Evolutionary conservation across 23 tunicate genomes (phyloP).

Genomic region (Aplidium turbinatum): DNA sequence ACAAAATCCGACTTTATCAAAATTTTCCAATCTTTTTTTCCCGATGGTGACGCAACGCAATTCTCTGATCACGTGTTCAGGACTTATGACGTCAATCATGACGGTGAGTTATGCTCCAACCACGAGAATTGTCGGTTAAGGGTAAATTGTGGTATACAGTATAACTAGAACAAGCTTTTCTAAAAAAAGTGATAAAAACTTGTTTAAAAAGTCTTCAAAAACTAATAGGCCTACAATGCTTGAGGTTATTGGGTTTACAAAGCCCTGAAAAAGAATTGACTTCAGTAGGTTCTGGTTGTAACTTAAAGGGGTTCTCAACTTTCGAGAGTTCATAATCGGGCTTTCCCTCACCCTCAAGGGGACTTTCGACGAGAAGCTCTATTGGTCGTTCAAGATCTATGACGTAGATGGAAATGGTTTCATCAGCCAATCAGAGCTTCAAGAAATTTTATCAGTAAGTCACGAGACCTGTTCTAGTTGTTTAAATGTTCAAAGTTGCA

Average conservation of each 20-base stretch:
- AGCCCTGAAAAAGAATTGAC: no score
- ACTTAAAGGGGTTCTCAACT: slow-evolving; percentile 58
- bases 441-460: slow-evolving; percentile 58
- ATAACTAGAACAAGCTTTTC: no score
- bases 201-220: no score
- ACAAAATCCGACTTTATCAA: slow-evolving; percentile 13
- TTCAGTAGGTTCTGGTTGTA: no score
- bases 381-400: slow-evolving; percentile 81
- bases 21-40: slow-evolving; percentile 27
- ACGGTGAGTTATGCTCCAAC: slow-evolving; percentile 61
- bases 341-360: slow-evolving; percentile 71
- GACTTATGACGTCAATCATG: slow-evolving; percentile 78
- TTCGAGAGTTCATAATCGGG: slow-evolving; percentile 81
- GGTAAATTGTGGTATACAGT: no score
- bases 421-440: slow-evolving; percentile 61
- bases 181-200: no score
- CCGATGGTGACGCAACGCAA: slow-evolving; percentile 47
- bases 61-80: slow-evolving; percentile 83
- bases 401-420: slow-evolving; percentile 82
- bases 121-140: no score
- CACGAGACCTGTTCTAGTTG: not conserved
- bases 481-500: no score
- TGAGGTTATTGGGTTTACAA: no score
- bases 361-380: slow-evolving; percentile 70
- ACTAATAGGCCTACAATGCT: not conserved